Conservation (phyloP, 1,140 invertebrate species). For the Apis florea region DNA sequence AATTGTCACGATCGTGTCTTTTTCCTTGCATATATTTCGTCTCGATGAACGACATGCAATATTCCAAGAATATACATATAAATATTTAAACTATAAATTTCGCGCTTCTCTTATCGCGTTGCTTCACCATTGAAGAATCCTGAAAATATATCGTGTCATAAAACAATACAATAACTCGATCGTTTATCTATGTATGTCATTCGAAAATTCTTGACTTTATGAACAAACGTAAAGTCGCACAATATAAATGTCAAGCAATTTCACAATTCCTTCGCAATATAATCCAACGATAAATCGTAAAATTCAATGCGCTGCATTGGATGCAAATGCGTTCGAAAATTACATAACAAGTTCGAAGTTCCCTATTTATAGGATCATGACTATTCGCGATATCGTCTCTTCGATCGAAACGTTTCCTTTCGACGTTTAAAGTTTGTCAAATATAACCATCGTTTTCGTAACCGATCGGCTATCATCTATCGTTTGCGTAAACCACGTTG, state of each 20-base stretch:
- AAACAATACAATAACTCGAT: neutral
- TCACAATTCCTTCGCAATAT: neutral
- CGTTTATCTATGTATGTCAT: neutral
- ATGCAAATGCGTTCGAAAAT: constrained; percentile 44
- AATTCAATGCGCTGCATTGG: constrained; percentile 19
- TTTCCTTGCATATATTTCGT: too few relatives aligned
- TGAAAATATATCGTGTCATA: neutral
- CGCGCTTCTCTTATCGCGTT: neutral
- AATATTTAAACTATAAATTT: neutral
- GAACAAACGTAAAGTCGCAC: neutral
- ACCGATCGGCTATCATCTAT: neutral
- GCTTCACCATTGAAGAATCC: neutral
- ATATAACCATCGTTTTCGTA: neutral
- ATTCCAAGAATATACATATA: neutral
- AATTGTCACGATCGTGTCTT: too few relatives aligned
- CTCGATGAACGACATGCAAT: too few relatives aligned
- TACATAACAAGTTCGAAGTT: constrained; percentile 44
- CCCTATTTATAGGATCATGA: neutral
- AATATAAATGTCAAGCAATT: neutral
- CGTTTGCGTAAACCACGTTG: neutral
- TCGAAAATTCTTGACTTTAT: neutral
- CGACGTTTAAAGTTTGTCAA: neutral
- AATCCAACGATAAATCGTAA: constrained; percentile 43
- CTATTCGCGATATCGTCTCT: too few relatives aligned
- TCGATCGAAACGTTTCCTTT: neutral